Conservation (phyloP, 35 echinoderm and acorn worm genomes). For the Apostichopus parvimensis region DNA sequence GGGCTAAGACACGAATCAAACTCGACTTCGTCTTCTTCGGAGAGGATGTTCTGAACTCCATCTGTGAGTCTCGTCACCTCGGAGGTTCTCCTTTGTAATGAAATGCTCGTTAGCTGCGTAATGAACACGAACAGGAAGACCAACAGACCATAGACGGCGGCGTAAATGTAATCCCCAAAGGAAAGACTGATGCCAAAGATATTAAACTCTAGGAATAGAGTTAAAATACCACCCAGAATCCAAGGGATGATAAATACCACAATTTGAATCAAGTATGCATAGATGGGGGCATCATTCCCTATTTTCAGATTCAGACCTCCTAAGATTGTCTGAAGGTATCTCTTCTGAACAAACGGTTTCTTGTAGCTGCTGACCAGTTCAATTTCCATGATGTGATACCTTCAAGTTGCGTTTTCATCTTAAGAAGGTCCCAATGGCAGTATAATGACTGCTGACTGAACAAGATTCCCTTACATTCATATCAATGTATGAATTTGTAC, state of each 20-base stretch:
- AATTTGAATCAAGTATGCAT: constrained; percentile 84
- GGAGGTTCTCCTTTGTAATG: constrained; percentile 54
- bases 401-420: not conserved
- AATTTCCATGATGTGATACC: constrained; percentile 42
- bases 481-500: not conserved
- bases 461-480: not conserved
- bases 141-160: not conserved
- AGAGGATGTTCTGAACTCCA: constrained; percentile 66
- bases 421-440: not conserved
- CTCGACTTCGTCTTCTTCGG: constrained; percentile 94
- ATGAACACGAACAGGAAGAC: constrained; percentile 33
- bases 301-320: constrained; percentile 82
- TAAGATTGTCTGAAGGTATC: constrained; percentile 78
- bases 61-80: constrained; percentile 30
- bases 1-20: constrained; percentile 81
- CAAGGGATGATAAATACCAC: constrained; percentile 80
- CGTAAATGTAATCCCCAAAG: constrained; percentile 22
- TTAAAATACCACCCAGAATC: constrained; percentile 78
- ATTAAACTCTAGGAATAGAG: constrained; percentile 68
- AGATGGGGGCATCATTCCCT: constrained; percentile 74
- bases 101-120: constrained; percentile 61
- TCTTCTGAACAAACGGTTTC: constrained; percentile 80
- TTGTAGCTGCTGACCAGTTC: constrained; percentile 93
- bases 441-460: not conserved
- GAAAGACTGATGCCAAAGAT: constrained; percentile 57